Evolutionary conservation across 2,113 vertebrate genomes (phyloP), one percentile per base, ranked within the genome.

Genomic region (Oceanodroma tethys): DNA sequence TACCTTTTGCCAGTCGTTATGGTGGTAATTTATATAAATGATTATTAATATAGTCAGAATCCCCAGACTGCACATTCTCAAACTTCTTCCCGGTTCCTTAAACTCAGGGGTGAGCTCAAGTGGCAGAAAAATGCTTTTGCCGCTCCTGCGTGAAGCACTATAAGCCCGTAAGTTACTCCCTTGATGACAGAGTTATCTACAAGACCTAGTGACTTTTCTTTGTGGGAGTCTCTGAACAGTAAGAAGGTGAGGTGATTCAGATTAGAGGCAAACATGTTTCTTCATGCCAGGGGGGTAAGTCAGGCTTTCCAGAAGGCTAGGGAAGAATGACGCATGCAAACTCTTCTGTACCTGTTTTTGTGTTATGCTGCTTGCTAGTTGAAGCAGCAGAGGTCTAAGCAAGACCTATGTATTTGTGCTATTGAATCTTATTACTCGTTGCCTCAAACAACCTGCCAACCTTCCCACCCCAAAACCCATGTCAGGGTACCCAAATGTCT

Each of bases 321-420:
- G 56, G 56, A 66, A 59, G 58, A 47, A 25, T 40, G 66, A 60
- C 0, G 0, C 43, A 18, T 34, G 16, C 53, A 29, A 23, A 7
- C 0, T 1, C 20, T 55, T 87, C 9, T n/a, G 0, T 40, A 27
- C 17, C 22, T 47, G 23, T 4, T 48, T 42, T 47, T 56, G 68
- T 52, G 32, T 47, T 87, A 17, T 2, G 21, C 4, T 63, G 32
- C 56, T 81, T 45, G 17, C 36, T 50, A 4, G 12, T 12, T 82
- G 60, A 90, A 66, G 62, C 53, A 86, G 11, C 3, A 11, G 27
- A 48, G 10, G 10, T 42, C 25, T 43, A 34, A 65, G 34, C 50
- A 81, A 84, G 62, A 18, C 19, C 10, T 11, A 0, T 45, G 30
- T 25, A 4, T 83, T 80, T 91, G 47, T 82, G 12, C 50, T 93